Evolutionary conservation across 2,888 invertebrate species (phyloP), one percentile per base, ranked within the genome.

Genomic region (Mimas tiliae): DNA sequence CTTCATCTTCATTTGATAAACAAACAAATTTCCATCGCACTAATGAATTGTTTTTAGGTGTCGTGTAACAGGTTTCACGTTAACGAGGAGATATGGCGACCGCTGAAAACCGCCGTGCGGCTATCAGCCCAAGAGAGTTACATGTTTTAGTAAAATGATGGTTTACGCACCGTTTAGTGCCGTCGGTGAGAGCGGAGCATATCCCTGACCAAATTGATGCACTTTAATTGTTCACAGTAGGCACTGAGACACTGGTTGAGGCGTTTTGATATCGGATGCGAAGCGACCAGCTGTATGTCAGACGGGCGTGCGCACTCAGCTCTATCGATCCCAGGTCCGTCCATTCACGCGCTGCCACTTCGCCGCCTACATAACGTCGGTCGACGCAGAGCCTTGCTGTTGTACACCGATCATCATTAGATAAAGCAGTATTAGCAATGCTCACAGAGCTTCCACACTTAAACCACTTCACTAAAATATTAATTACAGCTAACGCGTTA

Each of bases 341-440:
- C 89, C 90, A 91, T 92, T 92, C 93, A 93, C 88, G 84, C 78
- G 83, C 83, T 81, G 79, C 84, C 87, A 83, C 84, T 84, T 82
- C 83, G 70, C 86, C 90, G 88, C 91, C 92, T 88, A 91, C 91
- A 88, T 88, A 86, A 84, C 85, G 80, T 82, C 81, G 79, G 77
- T 83, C 85, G 80, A 82, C 81, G 79, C 77, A 81, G 81, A 83
- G 76, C 81, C 74, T 81, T 80, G 71, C 81, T 86, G 88, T 87
- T 88, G 87, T 84, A 88, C 86, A 83, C 82, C 87, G 90, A 92
- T 90, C 90, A 89, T 84, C 86, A 85, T 87, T 87, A 86, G 91
- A 91, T 92, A 93, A 89, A 85, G 81, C 81, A 78, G 84, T 91
- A 91, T 91, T 89, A 87, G 77, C 80, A 82, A 82, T 80, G 75